phyloP scores from a whole-genome alignment of 1,140 invertebrate genomes.

The Diorhabda sublineata region DNA sequence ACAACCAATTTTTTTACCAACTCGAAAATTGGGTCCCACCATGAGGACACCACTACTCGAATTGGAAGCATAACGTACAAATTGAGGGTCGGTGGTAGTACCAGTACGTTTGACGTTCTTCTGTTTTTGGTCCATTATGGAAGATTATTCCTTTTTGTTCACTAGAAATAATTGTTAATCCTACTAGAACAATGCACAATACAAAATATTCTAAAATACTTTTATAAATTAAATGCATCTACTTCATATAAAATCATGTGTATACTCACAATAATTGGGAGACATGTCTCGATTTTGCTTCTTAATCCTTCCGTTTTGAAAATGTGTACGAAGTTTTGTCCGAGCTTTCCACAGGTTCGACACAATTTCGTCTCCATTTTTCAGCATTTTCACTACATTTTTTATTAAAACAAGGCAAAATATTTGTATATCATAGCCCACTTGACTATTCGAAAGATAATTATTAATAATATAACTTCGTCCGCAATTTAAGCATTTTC shows the following conservation, averaged over 20 bases:
- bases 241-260: conserved; percentile 7
- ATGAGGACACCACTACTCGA: conserved; percentile 84
- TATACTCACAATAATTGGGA: conserved; percentile 43
- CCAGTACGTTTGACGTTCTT: conserved; percentile 18
- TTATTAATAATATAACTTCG: conserved; percentile 6
- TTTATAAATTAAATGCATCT: conserved; percentile 7
- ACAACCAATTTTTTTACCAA: conserved; percentile 99
- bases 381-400: conserved; percentile 15
- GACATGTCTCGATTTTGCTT: conserved; percentile 45
- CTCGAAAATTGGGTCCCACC: conserved; percentile 99
- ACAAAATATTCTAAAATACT: conserved; percentile 4
- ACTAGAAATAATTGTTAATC: conserved; percentile 15
- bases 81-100: conserved; percentile 58
- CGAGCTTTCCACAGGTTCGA: conserved; percentile 39
- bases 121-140: conserved; percentile 11
- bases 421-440: not conserved
- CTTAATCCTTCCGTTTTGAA: conserved; percentile 44
- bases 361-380: conserved; percentile 42
- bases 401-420: conserved; percentile 10
- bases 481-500: conserved; percentile 7
- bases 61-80: conserved; percentile 68
- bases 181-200: conserved; percentile 19
- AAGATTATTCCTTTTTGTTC: conserved; percentile 3
- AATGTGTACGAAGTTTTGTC: conserved; percentile 35
- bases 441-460: not conserved